phyloP scores from a whole-genome alignment of 2,797 vertebrate genomes.

The Acanthurus leucopareius region DNA sequence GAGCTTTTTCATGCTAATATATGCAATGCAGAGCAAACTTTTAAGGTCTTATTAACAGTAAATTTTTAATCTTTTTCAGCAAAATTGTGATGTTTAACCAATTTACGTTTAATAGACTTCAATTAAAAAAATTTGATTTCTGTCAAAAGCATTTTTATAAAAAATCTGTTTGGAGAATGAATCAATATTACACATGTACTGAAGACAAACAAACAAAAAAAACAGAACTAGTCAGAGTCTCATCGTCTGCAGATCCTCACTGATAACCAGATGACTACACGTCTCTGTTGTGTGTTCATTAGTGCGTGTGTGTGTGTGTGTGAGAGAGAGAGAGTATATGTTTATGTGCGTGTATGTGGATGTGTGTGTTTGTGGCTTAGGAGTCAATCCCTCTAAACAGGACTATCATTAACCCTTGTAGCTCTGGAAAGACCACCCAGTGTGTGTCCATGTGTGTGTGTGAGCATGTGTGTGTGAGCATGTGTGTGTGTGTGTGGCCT shows the following conservation, averaged over 20 bases:
- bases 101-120: background rate
- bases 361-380: conserved; percentile 52
- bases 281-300: conserved; percentile 21
- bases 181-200: background rate
- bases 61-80: background rate
- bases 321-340: conserved; percentile 1
- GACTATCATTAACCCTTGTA: conserved; percentile 74
- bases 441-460: conserved; percentile 26
- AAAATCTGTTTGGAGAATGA: background rate
- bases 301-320: conserved; percentile 19
- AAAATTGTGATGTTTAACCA: background rate
- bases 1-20: background rate
- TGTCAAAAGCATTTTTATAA: background rate
- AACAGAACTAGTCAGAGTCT: background rate
- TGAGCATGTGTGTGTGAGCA: conserved; percentile 42
- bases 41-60: background rate
- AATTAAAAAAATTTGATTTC: background rate
- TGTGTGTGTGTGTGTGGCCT: conserved; percentile 68
- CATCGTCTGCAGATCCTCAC: conserved; percentile 10
- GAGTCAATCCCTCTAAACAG: conserved; percentile 64
- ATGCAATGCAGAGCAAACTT: background rate
- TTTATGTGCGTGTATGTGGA: conserved; percentile 20
- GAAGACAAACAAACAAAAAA: conserved; percentile 21
- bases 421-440: conserved; percentile 77
- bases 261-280: conserved; percentile 27